Evolutionary conservation across 2,888 invertebrate species (phyloP).

Genomic region (Eupithecia dodoneata): DNA sequence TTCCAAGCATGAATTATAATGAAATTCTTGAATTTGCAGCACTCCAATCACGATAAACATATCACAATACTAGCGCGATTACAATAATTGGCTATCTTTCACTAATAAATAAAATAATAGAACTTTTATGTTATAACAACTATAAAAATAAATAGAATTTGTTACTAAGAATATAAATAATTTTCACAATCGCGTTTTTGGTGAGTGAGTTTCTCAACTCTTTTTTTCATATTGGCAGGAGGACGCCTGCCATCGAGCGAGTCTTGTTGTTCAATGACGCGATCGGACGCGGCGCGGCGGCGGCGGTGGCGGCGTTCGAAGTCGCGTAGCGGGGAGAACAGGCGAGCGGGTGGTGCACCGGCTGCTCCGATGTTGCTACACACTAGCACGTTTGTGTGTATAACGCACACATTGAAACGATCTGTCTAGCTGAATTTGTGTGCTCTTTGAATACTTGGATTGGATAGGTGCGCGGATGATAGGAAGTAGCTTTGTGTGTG

Average conservation of each 20-base stretch:
- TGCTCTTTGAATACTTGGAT: conserved; percentile 69
- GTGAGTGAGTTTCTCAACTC: conserved; percentile 76
- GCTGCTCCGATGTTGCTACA: conserved; percentile 81
- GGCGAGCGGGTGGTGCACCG: conserved; percentile 79
- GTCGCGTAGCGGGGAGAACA: conserved; percentile 79
- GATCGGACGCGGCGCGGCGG: conserved; percentile 60
- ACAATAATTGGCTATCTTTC: conserved; percentile 80
- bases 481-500: conserved; percentile 54
- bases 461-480: conserved; percentile 65
- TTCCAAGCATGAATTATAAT: conserved; percentile 57
- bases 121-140: conserved; percentile 74
- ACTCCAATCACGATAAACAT: conserved; percentile 75
- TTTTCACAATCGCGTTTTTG: conserved; percentile 81
- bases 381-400: conserved; percentile 63
- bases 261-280: conserved; percentile 84
- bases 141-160: conserved; percentile 80
- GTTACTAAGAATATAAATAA: conserved; percentile 77
- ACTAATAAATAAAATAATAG: conserved; percentile 80
- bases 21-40: conserved; percentile 70
- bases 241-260: conserved; percentile 82
- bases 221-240: conserved; percentile 82
- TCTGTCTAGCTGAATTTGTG: conserved; percentile 79
- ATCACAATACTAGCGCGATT: conserved; percentile 76
- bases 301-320: conserved; percentile 69
- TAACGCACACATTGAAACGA: conserved; percentile 66